Base-by-base conservation (phyloP, 2,888 invertebrate species). In the Parnassius mnemosyne region DNA sequence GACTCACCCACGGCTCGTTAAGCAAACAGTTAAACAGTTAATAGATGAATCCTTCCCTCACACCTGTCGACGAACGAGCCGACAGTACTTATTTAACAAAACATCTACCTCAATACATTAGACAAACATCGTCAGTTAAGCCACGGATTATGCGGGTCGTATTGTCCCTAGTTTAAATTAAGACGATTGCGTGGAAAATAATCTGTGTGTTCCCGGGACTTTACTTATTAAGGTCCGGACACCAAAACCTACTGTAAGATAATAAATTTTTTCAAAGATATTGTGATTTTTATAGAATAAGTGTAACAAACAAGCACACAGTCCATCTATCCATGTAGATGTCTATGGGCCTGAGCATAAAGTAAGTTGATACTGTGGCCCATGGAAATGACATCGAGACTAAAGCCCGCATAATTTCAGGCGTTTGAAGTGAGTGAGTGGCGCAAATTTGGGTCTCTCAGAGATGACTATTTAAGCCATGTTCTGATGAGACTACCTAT, bases 71-170 rank as follows among this genome's bases (percentile, higher is more conserved):
- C 51, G 10, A 52, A 58, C 51, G 43, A 51, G 25, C 51, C 57
- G 44, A 5, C 55, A 11, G 44, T 55, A 34, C 53, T 34, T 52
- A 53, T 53, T 49, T 56, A 61, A 55, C 60, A 61, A 61, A 61
- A 56, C 51, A 55, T 55, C 51, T 46, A 41, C 44, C 55, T 13
- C 60, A 61, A 61, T 61, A 52, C 55, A 56, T 56, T 56, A 61
- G 43, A 61, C 60, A 56, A 61, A 61, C 55, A 41, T 51, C 46
- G 34, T 41, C 55, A 61, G 60, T 56, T 51, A 54, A 60, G 25
- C 51, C 12, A 5, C 44, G 9, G 60, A 55, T 60, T 60, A 60
- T 51, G 55, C 55, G 50, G 60, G 54, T 51, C 50, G 50, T 55
- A 55, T 55, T 60, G 51, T 55, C 13, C 49, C 16, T 56, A 56